These are phyloP conservation scores for Aphelenchoides besseyi DNA, from an alignment of 1,140 invertebrate species.

Conservation along the genomic window DNA sequence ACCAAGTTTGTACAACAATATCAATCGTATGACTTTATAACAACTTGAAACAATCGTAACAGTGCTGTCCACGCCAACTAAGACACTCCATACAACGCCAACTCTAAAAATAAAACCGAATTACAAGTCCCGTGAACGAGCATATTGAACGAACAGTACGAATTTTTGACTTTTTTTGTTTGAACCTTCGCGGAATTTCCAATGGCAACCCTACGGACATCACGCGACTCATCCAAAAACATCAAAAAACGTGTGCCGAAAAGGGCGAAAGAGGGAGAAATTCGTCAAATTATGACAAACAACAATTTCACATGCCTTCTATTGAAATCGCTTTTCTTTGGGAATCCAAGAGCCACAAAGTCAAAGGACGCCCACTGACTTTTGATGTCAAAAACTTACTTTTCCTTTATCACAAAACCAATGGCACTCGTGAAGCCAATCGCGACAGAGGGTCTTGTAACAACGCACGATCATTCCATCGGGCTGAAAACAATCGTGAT, in stretches of 20 bases:
- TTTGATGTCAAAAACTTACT: background rate
- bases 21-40: background rate
- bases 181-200: background rate
- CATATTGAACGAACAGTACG: background rate
- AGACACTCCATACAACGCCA: slow-evolving; percentile 21
- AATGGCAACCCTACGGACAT: background rate
- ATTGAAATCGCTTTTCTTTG: no score
- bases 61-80: slow-evolving; percentile 24
- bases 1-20: background rate
- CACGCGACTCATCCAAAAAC: background rate
- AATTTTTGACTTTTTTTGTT: background rate
- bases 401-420: slow-evolving; percentile 29
- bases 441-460: slow-evolving; percentile 23
- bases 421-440: slow-evolving; percentile 29
- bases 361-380: background rate
- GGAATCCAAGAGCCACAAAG: no score
- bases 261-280: background rate
- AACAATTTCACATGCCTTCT: background rate
- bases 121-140: no score
- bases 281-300: background rate
- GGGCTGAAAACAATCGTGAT: slow-evolving; percentile 8
- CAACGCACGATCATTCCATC: slow-evolving; percentile 27
- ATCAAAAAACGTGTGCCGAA: background rate
- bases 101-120: slow-evolving; percentile 17
- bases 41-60: slow-evolving; percentile 19